Evolutionary conservation across 2,888 invertebrate species (phyloP).

Genomic region (Chloroclysta siterata): DNA sequence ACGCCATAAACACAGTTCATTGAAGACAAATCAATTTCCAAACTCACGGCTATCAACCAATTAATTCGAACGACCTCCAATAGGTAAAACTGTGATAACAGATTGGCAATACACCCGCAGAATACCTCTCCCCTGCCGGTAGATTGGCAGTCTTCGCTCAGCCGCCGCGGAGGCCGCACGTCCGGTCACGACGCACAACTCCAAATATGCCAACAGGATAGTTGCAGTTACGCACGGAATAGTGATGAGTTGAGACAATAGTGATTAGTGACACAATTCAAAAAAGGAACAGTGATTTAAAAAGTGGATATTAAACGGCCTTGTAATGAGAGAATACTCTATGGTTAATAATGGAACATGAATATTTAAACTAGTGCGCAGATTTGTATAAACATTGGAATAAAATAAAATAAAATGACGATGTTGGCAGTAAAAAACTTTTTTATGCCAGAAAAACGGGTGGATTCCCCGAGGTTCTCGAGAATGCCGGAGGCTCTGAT

Average conservation of each 20-base stretch:
- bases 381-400: constrained; percentile 2
- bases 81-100: constrained; percentile 61
- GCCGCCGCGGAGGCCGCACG: constrained; percentile 35
- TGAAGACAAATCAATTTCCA: constrained; percentile 33
- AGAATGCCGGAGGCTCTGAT: constrained; percentile 90
- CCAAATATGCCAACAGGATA: constrained; percentile 46
- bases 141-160: constrained; percentile 31
- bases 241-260: constrained; percentile 57
- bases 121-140: constrained; percentile 22
- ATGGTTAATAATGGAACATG: constrained; percentile 33
- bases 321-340: constrained; percentile 26
- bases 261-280: constrained; percentile 47
- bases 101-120: constrained; percentile 45
- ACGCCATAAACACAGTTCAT: constrained; percentile 13
- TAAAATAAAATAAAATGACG: constrained; percentile 47
- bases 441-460: constrained; percentile 87
- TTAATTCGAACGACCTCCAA: constrained; percentile 54
- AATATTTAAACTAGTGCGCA: constrained; percentile 19
- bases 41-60: constrained; percentile 49
- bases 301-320: constrained; percentile 32
- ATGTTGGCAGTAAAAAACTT: constrained; percentile 91
- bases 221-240: constrained; percentile 46
- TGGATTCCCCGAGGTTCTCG: constrained; percentile 85
- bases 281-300: constrained; percentile 46
- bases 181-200: constrained; percentile 25